A percentile compares a stretch with the other conserved stretches of the same genome.
These are phyloP conservation scores for Cinclus cinclus DNA, from an alignment of 2,113 vertebrate species.

Conservation along the genomic window DNA sequence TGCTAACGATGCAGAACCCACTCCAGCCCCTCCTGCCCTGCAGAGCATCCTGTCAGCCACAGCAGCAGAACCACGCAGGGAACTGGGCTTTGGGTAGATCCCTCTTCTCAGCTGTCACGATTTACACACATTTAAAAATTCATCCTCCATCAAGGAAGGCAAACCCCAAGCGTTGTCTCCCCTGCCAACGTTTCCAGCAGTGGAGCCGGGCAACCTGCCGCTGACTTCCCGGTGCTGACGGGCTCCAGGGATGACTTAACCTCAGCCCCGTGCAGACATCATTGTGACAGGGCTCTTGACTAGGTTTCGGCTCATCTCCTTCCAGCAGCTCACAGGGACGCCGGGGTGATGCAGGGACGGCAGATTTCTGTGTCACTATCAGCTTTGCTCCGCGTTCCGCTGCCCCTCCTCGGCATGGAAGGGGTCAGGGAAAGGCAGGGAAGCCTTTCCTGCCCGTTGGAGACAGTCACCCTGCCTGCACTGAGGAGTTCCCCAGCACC, in stretches of 20 bases:
- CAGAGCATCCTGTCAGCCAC: not conserved
- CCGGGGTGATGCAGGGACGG: not conserved
- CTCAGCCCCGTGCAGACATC: conserved; percentile 15
- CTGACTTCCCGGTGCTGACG: conserved; percentile 19
- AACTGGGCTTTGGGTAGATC: not conserved
- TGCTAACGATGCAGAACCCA: not conserved
- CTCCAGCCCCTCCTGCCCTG: not conserved
- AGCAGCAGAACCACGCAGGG: not conserved
- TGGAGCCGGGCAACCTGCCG: conserved; percentile 30
- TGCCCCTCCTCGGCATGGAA: not conserved
- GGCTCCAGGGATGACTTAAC: conserved; percentile 48
- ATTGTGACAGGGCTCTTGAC: conserved; percentile 49
- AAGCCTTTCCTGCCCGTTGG: not conserved
- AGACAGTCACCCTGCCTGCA: not conserved
- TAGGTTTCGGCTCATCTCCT: conserved; percentile 51
- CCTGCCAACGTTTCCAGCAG: conserved; percentile 33
- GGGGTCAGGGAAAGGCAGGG: conserved; percentile 11
- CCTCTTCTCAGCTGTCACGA: conserved; percentile 38
- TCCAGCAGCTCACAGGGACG: conserved; percentile 21
- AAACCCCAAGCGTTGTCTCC: not conserved
- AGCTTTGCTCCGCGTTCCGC: not conserved
- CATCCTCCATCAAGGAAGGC: conserved; percentile 16
- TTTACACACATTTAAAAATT: not conserved
- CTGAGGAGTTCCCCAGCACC: not conserved
- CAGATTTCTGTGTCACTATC: not conserved